Percentiles rank a stretch among this genome's conserved stretches.
phyloP scores from a whole-genome alignment of 2,797 vertebrate genomes.

The Thaleichthys pacificus region DNA sequence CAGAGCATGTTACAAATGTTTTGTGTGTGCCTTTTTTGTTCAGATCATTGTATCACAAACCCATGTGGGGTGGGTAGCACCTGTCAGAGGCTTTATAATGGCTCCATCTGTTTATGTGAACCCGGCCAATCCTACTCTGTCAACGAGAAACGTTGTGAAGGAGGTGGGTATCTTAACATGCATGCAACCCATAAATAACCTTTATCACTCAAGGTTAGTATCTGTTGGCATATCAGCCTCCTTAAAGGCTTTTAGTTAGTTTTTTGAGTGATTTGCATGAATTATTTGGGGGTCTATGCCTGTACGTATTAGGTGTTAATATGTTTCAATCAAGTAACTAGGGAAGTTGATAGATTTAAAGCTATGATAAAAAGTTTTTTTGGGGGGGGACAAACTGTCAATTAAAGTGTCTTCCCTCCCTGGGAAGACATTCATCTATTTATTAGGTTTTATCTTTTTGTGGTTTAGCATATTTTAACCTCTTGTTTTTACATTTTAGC shows the following conservation, averaged over 20 bases:
- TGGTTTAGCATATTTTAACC: not conserved
- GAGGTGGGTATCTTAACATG: not conserved
- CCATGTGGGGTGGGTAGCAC: not conserved
- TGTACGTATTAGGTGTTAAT: no score
- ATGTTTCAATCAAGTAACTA: no score
- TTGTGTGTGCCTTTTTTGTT: not conserved
- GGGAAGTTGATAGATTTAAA: no score
- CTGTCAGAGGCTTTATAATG: not conserved
- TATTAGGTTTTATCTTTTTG: not conserved
- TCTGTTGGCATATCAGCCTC: not conserved
- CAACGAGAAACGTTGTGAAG: not conserved
- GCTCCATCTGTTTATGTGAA: not conserved
- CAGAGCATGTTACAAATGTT: not conserved
- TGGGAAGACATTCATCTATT: not conserved
- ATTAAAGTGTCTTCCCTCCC: not conserved
- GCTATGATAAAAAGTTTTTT: no score
- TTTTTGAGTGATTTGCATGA: no score
- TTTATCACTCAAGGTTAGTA: not conserved
- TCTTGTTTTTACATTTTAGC: conserved; percentile 42
- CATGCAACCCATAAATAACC: not conserved
- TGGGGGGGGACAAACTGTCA: not conserved
- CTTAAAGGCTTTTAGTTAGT: no score
- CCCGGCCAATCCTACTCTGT: not conserved
- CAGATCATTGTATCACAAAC: not conserved
- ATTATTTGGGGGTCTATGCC: no score